A percentile compares a stretch with the other conserved stretches of the same genome.
These are phyloP conservation scores for Aphis gossypii DNA, from an alignment of 1,140 invertebrate genomes.

Conservation along the genomic window DNA sequence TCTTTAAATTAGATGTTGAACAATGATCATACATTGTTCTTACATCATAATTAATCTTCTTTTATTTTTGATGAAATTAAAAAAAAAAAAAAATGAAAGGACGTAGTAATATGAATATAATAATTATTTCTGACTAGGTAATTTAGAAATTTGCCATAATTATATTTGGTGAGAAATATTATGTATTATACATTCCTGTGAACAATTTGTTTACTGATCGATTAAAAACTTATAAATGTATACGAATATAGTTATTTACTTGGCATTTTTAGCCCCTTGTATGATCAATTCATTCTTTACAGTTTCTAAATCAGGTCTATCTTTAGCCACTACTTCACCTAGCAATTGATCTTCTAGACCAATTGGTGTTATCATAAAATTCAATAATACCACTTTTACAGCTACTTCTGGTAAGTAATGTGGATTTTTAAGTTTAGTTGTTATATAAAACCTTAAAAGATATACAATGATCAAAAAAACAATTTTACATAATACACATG, in stretches of 20 bases:
- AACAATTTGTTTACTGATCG: neutral
- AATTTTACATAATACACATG: neutral
- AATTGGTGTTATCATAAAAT: slow-evolving; percentile 95
- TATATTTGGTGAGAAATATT: neutral
- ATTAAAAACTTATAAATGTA: neutral
- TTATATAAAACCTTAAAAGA: slow-evolving; percentile 90
- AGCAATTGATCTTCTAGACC: slow-evolving; percentile 91
- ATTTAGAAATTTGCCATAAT: no score
- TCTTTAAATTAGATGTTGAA: neutral
- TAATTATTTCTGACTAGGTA: no score
- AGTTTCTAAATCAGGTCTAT: slow-evolving; percentile 88
- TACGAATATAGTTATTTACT: slow-evolving; percentile 61
- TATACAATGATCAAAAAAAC: slow-evolving; percentile 77
- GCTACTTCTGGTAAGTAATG: slow-evolving; percentile 89
- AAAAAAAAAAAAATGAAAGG: no score
- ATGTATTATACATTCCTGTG: neutral
- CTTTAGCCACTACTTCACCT: slow-evolving; percentile 83
- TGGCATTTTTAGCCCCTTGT: slow-evolving; percentile 87
- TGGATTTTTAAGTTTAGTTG: slow-evolving; percentile 87
- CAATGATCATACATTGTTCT: neutral
- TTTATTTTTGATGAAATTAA: no score
- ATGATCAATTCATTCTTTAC: slow-evolving; percentile 92
- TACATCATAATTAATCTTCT: neutral
- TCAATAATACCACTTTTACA: slow-evolving; percentile 87
- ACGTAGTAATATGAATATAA: no score